Base-by-base conservation (phyloP, 2,113 vertebrate genomes). In the Trogon melanurus region DNA sequence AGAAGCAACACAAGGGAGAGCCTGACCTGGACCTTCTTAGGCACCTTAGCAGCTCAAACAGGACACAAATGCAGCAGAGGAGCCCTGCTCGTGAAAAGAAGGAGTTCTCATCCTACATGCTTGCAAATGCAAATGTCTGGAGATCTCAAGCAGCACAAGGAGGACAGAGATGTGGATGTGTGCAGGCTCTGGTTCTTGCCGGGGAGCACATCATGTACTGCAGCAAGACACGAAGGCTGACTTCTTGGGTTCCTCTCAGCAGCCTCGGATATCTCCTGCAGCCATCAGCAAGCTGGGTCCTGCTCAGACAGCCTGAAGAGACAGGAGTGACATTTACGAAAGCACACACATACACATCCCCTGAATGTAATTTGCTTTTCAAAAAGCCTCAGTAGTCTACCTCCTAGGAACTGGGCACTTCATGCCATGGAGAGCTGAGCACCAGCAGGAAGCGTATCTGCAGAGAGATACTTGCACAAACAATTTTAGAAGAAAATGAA, bases 141-240 rank as follows among this genome's bases (percentile, higher is more conserved):
- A 69, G 30, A 66, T 20, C 48, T 61, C 0, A 0, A 67, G 27
- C 27, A 64, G 51, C 23, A 36, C 0, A 0, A 29, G 13, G 57
- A 32, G 38, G 54, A 53, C 69, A 67, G 44, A 69, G 38, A 13
- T 2, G 50, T 19, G 27, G 38, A 13, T 2, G 50, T 19, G 27
- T 34, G 30, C 61, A 57, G 60, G 78, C 58, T 69, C 72, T 54
- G 85, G 71, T 41, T 76, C 1, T 26, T 30, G 54, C 47, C n/a
- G 1, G 10, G 54, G n/a, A 88, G 44, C 67, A 76, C 67, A 19
- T 61, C 4, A 2, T 6, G 51, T 76, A 32, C 82, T 1, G 1
- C 5, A 61, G 66, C 60, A 25, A 62, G 76, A 23, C 18, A 65
- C 1, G 10, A 73, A 67, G 32, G 34, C 57, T 47, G 65, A 30